Evolutionary conservation across 2,888 invertebrate genomes (phyloP).

Genomic region (Heteromyza rotundicornis): DNA sequence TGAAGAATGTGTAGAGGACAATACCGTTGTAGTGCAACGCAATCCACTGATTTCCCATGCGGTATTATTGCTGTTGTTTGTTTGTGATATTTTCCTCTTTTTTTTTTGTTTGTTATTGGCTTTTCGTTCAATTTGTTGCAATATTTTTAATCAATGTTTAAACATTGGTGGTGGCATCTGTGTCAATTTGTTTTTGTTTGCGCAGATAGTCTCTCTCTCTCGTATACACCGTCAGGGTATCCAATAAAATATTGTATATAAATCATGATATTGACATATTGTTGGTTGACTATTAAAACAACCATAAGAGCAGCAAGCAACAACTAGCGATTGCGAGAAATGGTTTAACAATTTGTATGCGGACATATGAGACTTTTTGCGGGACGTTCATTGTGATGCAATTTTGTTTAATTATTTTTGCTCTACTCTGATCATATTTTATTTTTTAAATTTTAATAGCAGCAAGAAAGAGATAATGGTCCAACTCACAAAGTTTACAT

Average conservation of each 20-base stretch:
- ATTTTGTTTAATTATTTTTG: no score
- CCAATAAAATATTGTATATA: slow-evolving; percentile 35
- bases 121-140: slow-evolving; percentile 3
- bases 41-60: slow-evolving; percentile 51
- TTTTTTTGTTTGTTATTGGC: slow-evolving; percentile 17
- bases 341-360: no score
- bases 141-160: slow-evolving; percentile 28
- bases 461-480: no score
- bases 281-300: slow-evolving; percentile 25
- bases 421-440: no score
- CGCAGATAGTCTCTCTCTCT: not conserved
- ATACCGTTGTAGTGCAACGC: slow-evolving; percentile 51
- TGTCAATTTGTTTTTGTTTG: no score
- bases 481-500: no score
- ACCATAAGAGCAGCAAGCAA: not conserved
- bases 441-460: no score
- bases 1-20: no score
- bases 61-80: slow-evolving; percentile 32
- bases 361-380: no score
- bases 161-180: slow-evolving; percentile 25
- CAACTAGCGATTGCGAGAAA: no score
- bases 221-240: slow-evolving; percentile 12
- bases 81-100: slow-evolving; percentile 13
- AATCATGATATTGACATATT: slow-evolving; percentile 39
- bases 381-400: no score